These are phyloP conservation scores for Chaetodon trifascialis DNA, from an alignment of 2,113 vertebrate species.

Conservation along the genomic window DNA sequence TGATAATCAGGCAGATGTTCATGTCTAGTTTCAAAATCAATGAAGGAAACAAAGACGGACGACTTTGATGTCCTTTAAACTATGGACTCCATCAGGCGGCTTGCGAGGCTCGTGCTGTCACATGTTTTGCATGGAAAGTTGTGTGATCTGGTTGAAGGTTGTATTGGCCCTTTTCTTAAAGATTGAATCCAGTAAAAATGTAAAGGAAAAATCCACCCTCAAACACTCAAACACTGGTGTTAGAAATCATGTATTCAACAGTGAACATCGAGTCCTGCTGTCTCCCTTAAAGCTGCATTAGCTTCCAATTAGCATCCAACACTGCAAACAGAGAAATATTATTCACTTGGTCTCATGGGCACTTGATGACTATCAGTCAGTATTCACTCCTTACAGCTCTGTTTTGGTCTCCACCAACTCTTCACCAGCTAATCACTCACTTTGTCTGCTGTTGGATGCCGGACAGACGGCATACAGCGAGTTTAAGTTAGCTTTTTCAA, in stretches of 20 bases:
- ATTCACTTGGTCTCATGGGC: not conserved
- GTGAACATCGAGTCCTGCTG: not conserved
- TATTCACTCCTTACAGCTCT: not conserved
- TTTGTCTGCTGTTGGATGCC: not conserved
- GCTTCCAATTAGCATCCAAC: not conserved
- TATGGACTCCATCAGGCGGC: not conserved
- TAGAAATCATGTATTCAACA: not conserved
- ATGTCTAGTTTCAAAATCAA: not conserved
- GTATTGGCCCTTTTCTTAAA: not conserved
- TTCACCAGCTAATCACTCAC: not conserved
- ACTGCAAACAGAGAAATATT: not conserved
- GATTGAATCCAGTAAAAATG: not conserved
- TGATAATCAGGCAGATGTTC: not conserved
- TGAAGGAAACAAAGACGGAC: not conserved
- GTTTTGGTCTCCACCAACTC: not conserved
- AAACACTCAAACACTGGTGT: not conserved
- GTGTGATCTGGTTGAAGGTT: not conserved
- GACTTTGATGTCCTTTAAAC: not conserved
- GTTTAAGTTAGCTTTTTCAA: no score
- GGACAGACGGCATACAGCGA: not conserved
- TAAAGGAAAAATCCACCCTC: constrained; percentile 46
- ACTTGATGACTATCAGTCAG: not conserved
- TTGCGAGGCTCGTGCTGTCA: not conserved
- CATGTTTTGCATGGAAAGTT: not conserved
- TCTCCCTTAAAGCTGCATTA: not conserved